phyloP scores from a whole-genome alignment of 2,113 vertebrate genomes.

The Charadrius vociferus region DNA sequence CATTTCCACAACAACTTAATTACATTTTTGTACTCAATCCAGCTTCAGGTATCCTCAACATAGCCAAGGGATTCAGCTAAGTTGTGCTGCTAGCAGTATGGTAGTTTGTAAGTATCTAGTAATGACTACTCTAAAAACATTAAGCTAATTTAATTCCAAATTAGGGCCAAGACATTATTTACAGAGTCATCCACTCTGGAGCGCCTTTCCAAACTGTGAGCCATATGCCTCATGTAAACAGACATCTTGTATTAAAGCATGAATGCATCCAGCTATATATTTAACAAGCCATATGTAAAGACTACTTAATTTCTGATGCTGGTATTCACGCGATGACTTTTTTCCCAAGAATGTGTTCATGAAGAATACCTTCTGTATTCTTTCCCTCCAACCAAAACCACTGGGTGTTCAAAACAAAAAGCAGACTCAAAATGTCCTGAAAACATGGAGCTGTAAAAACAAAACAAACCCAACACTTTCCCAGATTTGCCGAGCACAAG shows the following conservation, averaged over 20 bases:
- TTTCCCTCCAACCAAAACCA: not conserved
- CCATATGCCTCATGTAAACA: slow-evolving; percentile 22
- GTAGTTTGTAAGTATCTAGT: slow-evolving; percentile 7
- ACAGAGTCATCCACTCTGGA: slow-evolving; percentile 13
- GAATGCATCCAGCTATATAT: not conserved
- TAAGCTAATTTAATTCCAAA: slow-evolving; percentile 32
- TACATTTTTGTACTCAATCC: not conserved
- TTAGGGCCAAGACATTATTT: slow-evolving; percentile 25
- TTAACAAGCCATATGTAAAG: not conserved
- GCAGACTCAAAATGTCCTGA: not conserved
- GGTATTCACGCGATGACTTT: not conserved
- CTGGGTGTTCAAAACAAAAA: not conserved
- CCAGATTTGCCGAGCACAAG: not conserved
- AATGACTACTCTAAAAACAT: slow-evolving; percentile 40
- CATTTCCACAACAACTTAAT: not conserved
- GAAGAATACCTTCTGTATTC: not conserved
- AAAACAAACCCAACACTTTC: not conserved
- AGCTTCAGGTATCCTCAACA: not conserved
- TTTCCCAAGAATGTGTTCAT: not conserved
- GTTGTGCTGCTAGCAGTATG: not conserved
- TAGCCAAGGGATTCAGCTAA: not conserved
- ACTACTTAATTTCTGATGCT: not conserved
- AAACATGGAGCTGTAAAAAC: not conserved
- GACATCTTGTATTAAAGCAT: not conserved
- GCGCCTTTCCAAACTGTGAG: slow-evolving; percentile 22